phyloP scores from a whole-genome alignment of 2,113 vertebrate genomes.

The Gnathonemus echidnorhynchus region DNA sequence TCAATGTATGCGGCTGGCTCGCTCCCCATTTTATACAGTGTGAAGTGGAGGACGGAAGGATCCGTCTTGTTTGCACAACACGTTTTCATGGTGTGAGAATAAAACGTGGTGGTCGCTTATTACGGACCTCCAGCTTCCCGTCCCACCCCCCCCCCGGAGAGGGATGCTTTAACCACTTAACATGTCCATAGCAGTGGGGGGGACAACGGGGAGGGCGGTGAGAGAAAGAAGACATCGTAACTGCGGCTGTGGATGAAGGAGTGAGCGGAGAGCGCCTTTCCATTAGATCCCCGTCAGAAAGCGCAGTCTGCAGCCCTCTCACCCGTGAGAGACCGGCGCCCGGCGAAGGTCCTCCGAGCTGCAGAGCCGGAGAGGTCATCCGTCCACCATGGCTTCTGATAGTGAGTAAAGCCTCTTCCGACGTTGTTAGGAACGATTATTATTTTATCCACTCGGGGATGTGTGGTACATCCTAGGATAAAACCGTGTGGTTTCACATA shows the following conservation, averaged over 20 bases:
- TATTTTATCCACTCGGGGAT: neutral
- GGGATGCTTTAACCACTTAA: neutral
- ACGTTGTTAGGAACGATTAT: neutral
- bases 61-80: neutral
- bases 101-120: neutral
- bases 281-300: neutral
- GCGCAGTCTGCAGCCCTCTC: neutral
- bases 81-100: neutral
- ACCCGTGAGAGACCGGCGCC: too few species aligned
- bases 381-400: conserved; percentile 64
- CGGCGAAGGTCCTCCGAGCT: neutral
- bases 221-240: neutral
- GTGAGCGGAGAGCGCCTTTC: neutral
- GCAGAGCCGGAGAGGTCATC: neutral
- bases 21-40: neutral
- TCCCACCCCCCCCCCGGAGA: neutral
- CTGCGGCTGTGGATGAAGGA: neutral
- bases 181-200: neutral
- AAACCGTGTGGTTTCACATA: neutral
- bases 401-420: conserved; percentile 61
- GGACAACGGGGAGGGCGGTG: too few species aligned
- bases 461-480: neutral
- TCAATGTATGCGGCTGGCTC: neutral
- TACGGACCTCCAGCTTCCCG: too few species aligned
- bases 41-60: neutral